These are phyloP conservation scores for Leptinotarsa haldemani DNA, from an alignment of 2,888 invertebrate genomes.

Conservation along the genomic window DNA sequence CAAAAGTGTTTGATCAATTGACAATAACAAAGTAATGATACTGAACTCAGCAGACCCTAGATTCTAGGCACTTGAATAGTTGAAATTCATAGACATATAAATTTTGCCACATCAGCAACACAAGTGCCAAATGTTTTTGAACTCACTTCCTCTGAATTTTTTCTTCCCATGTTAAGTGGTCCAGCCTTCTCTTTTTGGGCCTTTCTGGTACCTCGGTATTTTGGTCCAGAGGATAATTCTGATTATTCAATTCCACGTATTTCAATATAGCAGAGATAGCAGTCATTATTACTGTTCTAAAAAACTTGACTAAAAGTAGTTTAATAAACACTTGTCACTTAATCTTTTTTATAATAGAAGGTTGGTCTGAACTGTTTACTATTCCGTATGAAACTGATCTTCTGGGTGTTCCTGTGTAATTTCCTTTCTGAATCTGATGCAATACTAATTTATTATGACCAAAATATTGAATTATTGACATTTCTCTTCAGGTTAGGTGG, in stretches of 20 bases:
- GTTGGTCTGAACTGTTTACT: too few relatives aligned
- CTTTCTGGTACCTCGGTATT: conserved; percentile 54
- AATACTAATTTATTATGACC: neutral
- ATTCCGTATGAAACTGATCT: too few relatives aligned
- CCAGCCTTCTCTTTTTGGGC: conserved; percentile 80
- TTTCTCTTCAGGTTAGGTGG: neutral
- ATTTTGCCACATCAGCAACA: conserved; percentile 17
- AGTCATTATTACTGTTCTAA: conserved; percentile 29
- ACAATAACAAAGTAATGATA: too few relatives aligned
- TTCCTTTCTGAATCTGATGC: conserved; percentile 10
- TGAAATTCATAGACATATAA: too few relatives aligned
- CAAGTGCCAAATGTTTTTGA: neutral
- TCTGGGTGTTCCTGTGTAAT: neutral
- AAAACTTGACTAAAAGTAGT: too few relatives aligned
- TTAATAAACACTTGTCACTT: too few relatives aligned
- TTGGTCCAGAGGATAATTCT: conserved; percentile 52
- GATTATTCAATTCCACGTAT: conserved; percentile 55
- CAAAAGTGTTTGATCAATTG: too few relatives aligned
- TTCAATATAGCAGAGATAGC: conserved; percentile 59
- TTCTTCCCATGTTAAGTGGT: conserved; percentile 88
- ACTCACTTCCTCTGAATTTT: conserved; percentile 89
- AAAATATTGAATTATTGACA: neutral
- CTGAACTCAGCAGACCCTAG: too few relatives aligned
- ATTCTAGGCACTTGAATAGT: too few relatives aligned
- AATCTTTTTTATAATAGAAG: too few relatives aligned